Conservation (phyloP, 2,888 invertebrate genomes). For the Nomada ferruginata region DNA sequence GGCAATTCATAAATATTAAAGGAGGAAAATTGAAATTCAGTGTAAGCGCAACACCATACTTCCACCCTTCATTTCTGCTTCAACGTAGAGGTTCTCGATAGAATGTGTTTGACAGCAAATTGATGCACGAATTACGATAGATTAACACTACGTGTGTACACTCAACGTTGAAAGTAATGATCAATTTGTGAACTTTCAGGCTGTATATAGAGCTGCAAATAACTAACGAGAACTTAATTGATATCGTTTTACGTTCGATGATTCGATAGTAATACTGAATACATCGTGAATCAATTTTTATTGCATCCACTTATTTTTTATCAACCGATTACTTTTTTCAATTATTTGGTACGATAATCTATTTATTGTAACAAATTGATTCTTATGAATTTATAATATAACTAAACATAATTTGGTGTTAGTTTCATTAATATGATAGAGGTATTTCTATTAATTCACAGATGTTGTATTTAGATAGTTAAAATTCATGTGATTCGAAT, state of each 20-base stretch:
- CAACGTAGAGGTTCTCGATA: conserved; percentile 6
- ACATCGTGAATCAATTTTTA: neutral
- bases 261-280: neutral
- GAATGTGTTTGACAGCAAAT: conserved; percentile 73
- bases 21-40: conserved; percentile 52
- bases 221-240: conserved; percentile 23
- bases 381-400: too few species aligned
- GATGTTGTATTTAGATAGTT: too few species aligned
- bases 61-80: conserved; percentile 5
- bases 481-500: too few species aligned
- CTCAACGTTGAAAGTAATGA: conserved; percentile 67
- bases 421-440: too few species aligned
- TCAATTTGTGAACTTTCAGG: conserved; percentile 36
- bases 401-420: too few species aligned
- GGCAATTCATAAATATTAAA: conserved; percentile 50
- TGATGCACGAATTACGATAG: conserved; percentile 72
- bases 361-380: too few species aligned
- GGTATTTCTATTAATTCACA: too few species aligned
- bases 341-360: too few species aligned
- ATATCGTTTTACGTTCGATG: conserved; percentile 8
- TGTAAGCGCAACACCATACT: conserved; percentile 14
- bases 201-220: conserved; percentile 26
- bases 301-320: neutral
- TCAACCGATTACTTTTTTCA: neutral
- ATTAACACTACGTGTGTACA: conserved; percentile 70